phyloP scores from a whole-genome alignment of 64 coral and sea anemone species.

The Cladopsammia gracilis region DNA sequence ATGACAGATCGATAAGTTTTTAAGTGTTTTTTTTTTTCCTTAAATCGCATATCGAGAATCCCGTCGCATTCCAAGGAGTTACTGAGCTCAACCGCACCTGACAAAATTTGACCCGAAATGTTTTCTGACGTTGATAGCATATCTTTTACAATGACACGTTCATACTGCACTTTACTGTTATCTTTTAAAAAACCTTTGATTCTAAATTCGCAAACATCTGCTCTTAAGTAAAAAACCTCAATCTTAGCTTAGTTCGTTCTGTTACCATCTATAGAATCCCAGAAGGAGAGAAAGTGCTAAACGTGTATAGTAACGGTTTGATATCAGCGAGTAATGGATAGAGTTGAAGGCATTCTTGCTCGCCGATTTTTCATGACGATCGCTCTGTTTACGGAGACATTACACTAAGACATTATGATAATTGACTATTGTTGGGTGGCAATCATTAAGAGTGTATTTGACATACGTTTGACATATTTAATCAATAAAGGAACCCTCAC shows the following conservation, averaged over 20 bases:
- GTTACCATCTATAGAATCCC: not conserved
- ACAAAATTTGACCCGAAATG: constrained; percentile 22
- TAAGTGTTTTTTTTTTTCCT: constrained; percentile 45
- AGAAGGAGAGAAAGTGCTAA: not conserved
- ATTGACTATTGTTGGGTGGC: constrained; percentile 69
- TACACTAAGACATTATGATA: constrained; percentile 41
- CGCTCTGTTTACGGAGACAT: constrained; percentile 43
- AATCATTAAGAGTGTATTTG: constrained; percentile 51
- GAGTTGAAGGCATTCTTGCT: not conserved
- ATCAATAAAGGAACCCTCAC: constrained; percentile 35
- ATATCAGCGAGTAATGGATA: not conserved
- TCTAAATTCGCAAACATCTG: constrained; percentile 27
- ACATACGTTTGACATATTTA: constrained; percentile 47
- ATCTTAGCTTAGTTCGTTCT: not conserved
- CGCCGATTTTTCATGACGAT: not conserved
- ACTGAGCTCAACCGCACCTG: constrained; percentile 28
- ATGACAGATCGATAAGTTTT: constrained; percentile 48
- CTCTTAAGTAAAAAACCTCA: too few species aligned
- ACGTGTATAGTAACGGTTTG: not conserved
- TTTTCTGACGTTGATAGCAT: constrained; percentile 12
- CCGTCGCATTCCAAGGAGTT: constrained; percentile 20
- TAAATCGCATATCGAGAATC: constrained; percentile 38
- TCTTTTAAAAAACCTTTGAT: constrained; percentile 26
- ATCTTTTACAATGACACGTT: constrained; percentile 37
- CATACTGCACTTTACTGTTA: not conserved